Conservation (phyloP, 2,888 invertebrate genomes). For the Drosophila setosimentum region DNA sequence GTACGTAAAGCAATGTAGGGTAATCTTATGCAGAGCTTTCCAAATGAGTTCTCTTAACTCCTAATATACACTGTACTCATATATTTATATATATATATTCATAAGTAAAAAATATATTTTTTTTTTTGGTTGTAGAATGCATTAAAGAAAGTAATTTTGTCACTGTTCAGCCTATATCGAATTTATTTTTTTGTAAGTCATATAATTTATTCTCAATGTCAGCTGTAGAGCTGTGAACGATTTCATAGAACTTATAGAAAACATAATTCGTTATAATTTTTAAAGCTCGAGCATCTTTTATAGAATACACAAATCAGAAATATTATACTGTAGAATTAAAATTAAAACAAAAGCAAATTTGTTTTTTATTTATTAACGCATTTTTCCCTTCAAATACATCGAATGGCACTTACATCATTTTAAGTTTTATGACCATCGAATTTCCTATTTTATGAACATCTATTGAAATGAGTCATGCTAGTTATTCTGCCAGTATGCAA, state of each 20-base stretch:
- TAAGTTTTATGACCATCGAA: neutral
- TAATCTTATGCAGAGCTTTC: neutral
- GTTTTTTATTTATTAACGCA: neutral
- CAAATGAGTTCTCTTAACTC: neutral
- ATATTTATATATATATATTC: neutral
- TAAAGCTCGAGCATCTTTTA: no score
- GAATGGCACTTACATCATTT: neutral
- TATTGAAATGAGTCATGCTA: neutral
- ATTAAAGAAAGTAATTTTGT: neutral
- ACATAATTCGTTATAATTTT: neutral
- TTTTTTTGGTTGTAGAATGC: neutral
- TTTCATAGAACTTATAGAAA: neutral
- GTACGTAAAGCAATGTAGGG: conserved; percentile 81
- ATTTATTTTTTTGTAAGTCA: neutral
- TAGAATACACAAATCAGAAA: neutral
- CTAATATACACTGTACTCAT: neutral
- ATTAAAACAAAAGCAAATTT: neutral
- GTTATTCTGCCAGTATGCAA: neutral
- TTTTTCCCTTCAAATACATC: neutral
- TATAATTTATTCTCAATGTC: neutral
- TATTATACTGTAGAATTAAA: neutral
- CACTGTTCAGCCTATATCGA: no score
- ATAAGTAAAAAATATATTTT: neutral
- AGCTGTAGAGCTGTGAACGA: neutral
- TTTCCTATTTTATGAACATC: neutral